Evolutionary conservation across 1,140 invertebrate species (phyloP).

Genomic region (Contarinia nasturtii): DNA sequence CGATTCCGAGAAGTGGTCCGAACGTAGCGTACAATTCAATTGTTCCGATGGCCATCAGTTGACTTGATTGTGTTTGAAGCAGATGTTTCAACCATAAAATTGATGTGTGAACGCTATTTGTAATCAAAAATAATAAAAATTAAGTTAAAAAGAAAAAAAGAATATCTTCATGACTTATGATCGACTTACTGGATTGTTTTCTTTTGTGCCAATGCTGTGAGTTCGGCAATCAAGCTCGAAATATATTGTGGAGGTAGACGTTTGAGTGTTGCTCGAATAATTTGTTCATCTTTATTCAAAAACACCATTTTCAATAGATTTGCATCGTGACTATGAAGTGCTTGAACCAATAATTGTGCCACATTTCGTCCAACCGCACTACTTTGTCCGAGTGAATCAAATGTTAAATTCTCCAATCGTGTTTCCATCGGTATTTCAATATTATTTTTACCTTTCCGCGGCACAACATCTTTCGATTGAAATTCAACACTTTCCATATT

Average conservation of each 20-base stretch:
- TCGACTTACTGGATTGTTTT: constrained; percentile 38
- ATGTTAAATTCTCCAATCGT: constrained; percentile 45
- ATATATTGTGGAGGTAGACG: constrained; percentile 41
- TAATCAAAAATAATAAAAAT: constrained; percentile 2
- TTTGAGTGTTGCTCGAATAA: constrained; percentile 37
- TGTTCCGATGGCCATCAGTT: constrained; percentile 29
- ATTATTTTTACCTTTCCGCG: constrained; percentile 25
- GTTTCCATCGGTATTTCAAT: constrained; percentile 56
- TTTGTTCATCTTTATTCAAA: constrained; percentile 28
- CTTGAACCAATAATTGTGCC: constrained; percentile 53
- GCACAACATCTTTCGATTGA: constrained; percentile 18
- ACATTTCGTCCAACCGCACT: constrained; percentile 40
- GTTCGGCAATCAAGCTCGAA: constrained; percentile 35
- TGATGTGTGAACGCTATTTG: constrained; percentile 34
- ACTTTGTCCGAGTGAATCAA: constrained; percentile 19
- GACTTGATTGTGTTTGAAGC: constrained; percentile 36
- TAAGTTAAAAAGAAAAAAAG: background rate
- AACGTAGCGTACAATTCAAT: constrained; percentile 23
- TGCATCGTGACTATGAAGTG: constrained; percentile 56
- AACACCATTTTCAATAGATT: constrained; percentile 34
- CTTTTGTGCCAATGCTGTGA: constrained; percentile 36
- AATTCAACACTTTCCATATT: constrained; percentile 22
- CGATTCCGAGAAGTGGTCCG: constrained; percentile 33
- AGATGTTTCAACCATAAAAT: constrained; percentile 37
- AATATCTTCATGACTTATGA: no score